A percentile compares a stretch with the other conserved stretches of the same genome.
phyloP scores from a whole-genome alignment of 2,113 vertebrate species.

The Hippoglossus stenolepis region DNA sequence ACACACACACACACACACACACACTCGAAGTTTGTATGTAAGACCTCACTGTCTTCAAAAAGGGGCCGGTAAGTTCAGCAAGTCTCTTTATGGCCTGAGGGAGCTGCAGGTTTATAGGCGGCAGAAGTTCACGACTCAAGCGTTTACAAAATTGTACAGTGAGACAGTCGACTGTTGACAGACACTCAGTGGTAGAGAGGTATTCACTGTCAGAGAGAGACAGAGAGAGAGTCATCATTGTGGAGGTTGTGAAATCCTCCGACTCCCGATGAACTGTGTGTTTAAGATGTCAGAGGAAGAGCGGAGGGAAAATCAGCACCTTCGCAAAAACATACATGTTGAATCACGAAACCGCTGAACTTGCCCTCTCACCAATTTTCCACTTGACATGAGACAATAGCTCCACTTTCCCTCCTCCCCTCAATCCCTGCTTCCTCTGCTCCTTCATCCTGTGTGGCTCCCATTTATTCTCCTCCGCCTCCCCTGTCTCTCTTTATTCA shows the following conservation, averaged over 20 bases:
- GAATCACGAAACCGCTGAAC: slow-evolving; percentile 53
- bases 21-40: not conserved
- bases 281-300: slow-evolving; percentile 54
- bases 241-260: slow-evolving; percentile 56
- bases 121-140: slow-evolving; percentile 49
- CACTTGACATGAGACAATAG: slow-evolving; percentile 49
- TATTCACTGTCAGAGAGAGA: slow-evolving; percentile 28
- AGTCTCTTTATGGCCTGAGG: slow-evolving; percentile 38
- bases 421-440: slow-evolving; percentile 27
- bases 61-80: slow-evolving; percentile 36
- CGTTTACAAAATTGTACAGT: slow-evolving; percentile 43
- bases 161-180: slow-evolving; percentile 60
- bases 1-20: not conserved
- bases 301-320: slow-evolving; percentile 19
- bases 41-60: not conserved
- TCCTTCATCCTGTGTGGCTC: slow-evolving; percentile 36
- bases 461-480: slow-evolving; percentile 35
- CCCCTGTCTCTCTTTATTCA: slow-evolving; percentile 43
- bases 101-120: slow-evolving; percentile 25
- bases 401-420: slow-evolving; percentile 36
- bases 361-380: slow-evolving; percentile 44
- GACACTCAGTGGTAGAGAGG: slow-evolving; percentile 28
- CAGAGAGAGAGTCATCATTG: slow-evolving; percentile 29
- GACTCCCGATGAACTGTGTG: slow-evolving; percentile 45
- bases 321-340: slow-evolving; percentile 56